Base-by-base conservation (phyloP, 2,888 invertebrate genomes). In the Galeopsomyia nigrocyanea region DNA sequence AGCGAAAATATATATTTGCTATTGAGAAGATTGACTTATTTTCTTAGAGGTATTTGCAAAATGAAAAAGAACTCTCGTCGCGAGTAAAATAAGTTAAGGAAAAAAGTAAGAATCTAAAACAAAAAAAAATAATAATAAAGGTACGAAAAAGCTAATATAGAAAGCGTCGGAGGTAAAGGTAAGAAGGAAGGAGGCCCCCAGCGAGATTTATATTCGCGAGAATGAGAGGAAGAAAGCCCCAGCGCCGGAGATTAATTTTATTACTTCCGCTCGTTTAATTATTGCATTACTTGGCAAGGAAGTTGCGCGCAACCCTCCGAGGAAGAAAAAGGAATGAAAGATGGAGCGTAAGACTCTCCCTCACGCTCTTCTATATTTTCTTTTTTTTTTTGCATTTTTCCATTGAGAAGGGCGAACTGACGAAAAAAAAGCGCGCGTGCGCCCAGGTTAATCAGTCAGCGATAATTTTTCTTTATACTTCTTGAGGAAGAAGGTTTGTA, bases 191-290 rank as follows among this genome's bases (percentile, higher is more conserved):
- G 73, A 68, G 72, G 61, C 62, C n/a, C 14, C 19, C 10, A 60
- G 21, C 16, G 51, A 19, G 53, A 31, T 39, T 39, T 39, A 39
- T 39, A 39, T 13, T 22, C 21, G 10, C 22, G 58, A 58, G 53
- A 65, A 47, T 56, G 73, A 39, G 39, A 71, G 73, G 69, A 72
- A 69, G 71, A 76, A 74, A 75, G 69, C 76, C 77, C 74, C 62
- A 26, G 26, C 69, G 75, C 13, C 76, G 78, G 81, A 85, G 83
- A 85, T 85, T 85, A 85, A 84, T 85, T 85, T 84, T 84, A 85
- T 85, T 85, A 85, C 84, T 85, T 84, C 85, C 85, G 83, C 81
- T 78, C 79, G 79, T 81, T 83, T 84, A 84, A 85, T 85, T 84
- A 84, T 85, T 84, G 82, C 82, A 81, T 84, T 84, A 84, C 83